These are phyloP conservation scores for Capitella teleta DNA, from an alignment of 1,140 invertebrate species.

Conservation along the genomic window DNA sequence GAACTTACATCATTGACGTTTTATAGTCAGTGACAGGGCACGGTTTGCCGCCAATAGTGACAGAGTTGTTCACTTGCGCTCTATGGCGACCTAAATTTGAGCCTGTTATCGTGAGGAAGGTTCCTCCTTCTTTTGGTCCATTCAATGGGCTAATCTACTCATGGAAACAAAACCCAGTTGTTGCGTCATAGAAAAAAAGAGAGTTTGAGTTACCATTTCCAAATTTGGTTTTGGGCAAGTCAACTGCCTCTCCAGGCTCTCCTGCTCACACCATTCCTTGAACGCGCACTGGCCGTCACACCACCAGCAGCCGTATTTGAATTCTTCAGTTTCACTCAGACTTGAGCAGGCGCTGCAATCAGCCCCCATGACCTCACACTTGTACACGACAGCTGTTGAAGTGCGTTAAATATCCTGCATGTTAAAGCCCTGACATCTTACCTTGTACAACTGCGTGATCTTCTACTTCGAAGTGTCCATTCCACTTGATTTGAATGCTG, in stretches of 20 bases:
- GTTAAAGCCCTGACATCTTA: too few relatives aligned
- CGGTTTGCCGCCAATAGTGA: slow-evolving; percentile 76
- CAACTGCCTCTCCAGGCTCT: not conserved
- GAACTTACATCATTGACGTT: slow-evolving; percentile 55
- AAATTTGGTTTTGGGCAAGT: not conserved
- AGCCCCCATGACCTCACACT: too few relatives aligned
- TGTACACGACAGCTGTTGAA: too few relatives aligned
- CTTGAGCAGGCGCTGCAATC: too few relatives aligned
- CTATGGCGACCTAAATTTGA: slow-evolving; percentile 82
- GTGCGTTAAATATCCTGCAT: too few relatives aligned
- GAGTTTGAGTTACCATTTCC: not conserved
- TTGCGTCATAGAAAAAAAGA: not conserved
- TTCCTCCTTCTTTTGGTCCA: slow-evolving; percentile 88
- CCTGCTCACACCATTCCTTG: not conserved
- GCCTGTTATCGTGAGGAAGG: slow-evolving; percentile 84
- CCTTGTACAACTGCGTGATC: too few relatives aligned
- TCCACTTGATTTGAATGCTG: too few relatives aligned
- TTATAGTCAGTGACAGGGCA: slow-evolving; percentile 74
- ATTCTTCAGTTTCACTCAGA: too few relatives aligned
- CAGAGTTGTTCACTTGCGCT: slow-evolving; percentile 78
- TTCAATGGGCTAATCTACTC: slow-evolving; percentile 72
- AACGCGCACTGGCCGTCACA: too few relatives aligned
- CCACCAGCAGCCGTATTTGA: too few relatives aligned
- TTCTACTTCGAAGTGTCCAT: too few relatives aligned
- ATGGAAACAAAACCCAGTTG: not conserved